Evolutionary conservation across 2,797 vertebrate genomes (phyloP).

Genomic region (Alfaro cultratus): DNA sequence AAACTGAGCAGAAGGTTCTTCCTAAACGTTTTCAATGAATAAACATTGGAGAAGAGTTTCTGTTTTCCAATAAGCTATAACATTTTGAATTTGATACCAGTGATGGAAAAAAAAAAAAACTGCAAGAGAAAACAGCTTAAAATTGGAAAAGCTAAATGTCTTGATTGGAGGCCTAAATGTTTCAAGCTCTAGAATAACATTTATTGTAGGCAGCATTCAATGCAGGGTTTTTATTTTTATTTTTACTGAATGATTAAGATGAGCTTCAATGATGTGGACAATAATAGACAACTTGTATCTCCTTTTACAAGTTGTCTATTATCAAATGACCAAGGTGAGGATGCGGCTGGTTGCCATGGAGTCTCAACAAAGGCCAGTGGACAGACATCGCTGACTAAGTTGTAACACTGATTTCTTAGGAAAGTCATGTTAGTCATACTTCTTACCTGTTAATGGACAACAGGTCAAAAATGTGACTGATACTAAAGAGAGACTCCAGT

Average conservation of each 20-base stretch:
- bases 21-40: neutral
- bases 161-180: neutral
- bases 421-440: neutral
- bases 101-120: neutral
- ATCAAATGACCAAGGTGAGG: neutral
- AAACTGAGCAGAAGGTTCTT: neutral
- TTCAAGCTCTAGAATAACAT: neutral
- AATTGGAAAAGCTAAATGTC: neutral
- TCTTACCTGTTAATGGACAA: neutral
- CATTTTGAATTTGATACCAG: neutral
- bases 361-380: neutral
- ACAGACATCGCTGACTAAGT: neutral
- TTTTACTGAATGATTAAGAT: neutral
- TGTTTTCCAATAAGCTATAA: neutral
- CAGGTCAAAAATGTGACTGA: neutral
- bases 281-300: neutral
- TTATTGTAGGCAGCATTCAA: neutral
- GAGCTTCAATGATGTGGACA: neutral
- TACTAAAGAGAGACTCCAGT: neutral
- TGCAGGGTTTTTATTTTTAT: neutral
- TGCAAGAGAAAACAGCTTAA: neutral
- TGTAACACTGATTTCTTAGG: neutral
- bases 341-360: neutral
- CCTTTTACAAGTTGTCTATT: too few relatives aligned
- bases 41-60: neutral